Evolutionary conservation across 37 sponge, comb jelly and placozoan species (phyloP).

Genomic region (Chondrosia reniformis): DNA sequence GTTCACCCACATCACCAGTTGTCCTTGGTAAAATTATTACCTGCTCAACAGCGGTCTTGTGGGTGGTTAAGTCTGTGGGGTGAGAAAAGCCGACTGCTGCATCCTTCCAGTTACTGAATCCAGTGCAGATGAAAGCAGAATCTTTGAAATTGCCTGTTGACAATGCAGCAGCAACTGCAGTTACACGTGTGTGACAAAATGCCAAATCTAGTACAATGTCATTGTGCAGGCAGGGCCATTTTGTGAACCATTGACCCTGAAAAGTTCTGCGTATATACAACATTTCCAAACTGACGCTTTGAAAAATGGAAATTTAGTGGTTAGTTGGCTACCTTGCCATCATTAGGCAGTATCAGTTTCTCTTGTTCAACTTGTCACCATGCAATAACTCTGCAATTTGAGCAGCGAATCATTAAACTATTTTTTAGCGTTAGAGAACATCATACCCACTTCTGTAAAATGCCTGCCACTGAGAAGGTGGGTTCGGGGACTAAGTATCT

Average conservation of each 20-base stretch:
- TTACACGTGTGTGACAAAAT: constrained; percentile 6
- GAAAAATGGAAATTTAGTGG: not conserved
- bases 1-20: not conserved
- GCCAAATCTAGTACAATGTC: constrained; percentile 4
- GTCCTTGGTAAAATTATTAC: constrained; percentile 5
- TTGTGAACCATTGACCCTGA: not conserved
- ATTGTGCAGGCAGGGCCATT: constrained; percentile 9
- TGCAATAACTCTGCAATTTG: not conserved
- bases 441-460: not conserved
- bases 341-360: not conserved
- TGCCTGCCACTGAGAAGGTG: not conserved
- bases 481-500: not conserved
- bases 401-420: not conserved
- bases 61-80: not conserved
- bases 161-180: not conserved
- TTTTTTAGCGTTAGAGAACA: not conserved
- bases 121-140: constrained; percentile 15
- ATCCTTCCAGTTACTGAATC: constrained; percentile 27
- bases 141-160: constrained; percentile 11
- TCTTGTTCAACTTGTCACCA: too few relatives aligned
- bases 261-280: not conserved
- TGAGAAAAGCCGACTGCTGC: constrained; percentile 1
- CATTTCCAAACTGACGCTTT: not conserved
- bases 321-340: not conserved
- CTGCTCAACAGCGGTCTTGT: constrained; percentile 13